These are phyloP conservation scores for Galbula dea DNA, from an alignment of 2,113 vertebrate species.

Conservation along the genomic window DNA sequence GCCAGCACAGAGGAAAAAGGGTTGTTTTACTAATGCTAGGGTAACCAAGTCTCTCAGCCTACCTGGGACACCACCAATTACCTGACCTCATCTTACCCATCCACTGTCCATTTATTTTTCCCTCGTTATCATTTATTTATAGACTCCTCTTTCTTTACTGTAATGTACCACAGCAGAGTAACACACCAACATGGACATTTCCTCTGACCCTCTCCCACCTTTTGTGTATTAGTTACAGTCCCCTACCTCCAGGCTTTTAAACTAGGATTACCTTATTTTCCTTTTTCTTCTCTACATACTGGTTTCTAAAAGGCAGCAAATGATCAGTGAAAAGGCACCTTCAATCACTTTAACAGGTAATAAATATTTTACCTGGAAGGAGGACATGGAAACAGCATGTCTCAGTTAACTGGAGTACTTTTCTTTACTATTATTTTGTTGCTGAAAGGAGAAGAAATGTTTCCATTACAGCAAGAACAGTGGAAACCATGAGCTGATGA, in stretches of 20 bases:
- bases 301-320: background rate
- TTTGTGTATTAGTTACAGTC: background rate
- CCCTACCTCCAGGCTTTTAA: background rate
- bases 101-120: background rate
- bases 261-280: background rate
- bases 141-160: background rate
- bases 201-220: background rate
- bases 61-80: background rate
- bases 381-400: background rate
- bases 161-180: background rate
- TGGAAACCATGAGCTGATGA: background rate
- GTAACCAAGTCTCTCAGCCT: background rate
- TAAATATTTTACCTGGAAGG: constrained; percentile 40
- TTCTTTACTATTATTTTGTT: constrained; percentile 19
- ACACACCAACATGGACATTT: background rate
- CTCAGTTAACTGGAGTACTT: background rate
- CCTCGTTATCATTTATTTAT: background rate
- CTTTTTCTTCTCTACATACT: background rate
- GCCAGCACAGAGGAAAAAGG: background rate
- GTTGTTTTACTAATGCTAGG: background rate
- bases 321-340: background rate
- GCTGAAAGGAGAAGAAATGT: background rate
- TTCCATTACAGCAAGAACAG: constrained; percentile 18
- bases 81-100: background rate
- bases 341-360: background rate